phyloP scores from a whole-genome alignment of 2,888 invertebrate species.

The Dryadula phaetusa region DNA sequence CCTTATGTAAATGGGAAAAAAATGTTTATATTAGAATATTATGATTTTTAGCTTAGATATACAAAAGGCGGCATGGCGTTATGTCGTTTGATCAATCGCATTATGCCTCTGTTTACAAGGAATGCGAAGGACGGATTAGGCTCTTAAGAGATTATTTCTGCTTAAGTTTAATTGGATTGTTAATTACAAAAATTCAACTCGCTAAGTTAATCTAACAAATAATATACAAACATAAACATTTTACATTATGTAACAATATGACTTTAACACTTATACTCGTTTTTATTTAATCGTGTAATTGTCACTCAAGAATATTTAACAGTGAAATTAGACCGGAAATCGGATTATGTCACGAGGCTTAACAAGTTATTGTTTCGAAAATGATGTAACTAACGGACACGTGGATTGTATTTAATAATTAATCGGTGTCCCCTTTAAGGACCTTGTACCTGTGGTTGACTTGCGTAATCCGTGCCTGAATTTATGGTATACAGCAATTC shows the following conservation, averaged over 20 bases:
- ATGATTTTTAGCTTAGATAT: neutral
- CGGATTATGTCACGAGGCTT: slow-evolving; percentile 38
- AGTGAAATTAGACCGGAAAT: slow-evolving; percentile 41
- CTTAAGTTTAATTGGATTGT: too few relatives aligned
- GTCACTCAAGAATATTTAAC: slow-evolving; percentile 32
- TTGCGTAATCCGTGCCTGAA: slow-evolving; percentile 42
- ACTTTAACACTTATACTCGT: neutral
- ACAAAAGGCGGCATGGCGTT: neutral
- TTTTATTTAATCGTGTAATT: slow-evolving; percentile 20
- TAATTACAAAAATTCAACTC: neutral
- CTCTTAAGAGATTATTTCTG: neutral
- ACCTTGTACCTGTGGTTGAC: slow-evolving; percentile 45
- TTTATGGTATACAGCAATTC: slow-evolving; percentile 39
- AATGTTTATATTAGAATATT: neutral
- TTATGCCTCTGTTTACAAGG: neutral
- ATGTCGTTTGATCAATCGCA: neutral
- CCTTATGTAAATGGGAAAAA: neutral
- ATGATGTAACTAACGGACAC: slow-evolving; percentile 38
- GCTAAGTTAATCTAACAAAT: neutral
- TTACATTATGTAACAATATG: slow-evolving; percentile 2
- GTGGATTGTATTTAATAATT: slow-evolving; percentile 36
- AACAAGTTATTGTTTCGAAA: slow-evolving; percentile 39
- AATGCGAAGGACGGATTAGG: neutral
- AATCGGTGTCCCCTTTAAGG: slow-evolving; percentile 49
- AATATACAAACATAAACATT: neutral